phyloP scores from a whole-genome alignment of 2,888 invertebrate genomes.

The Neria commutata region DNA sequence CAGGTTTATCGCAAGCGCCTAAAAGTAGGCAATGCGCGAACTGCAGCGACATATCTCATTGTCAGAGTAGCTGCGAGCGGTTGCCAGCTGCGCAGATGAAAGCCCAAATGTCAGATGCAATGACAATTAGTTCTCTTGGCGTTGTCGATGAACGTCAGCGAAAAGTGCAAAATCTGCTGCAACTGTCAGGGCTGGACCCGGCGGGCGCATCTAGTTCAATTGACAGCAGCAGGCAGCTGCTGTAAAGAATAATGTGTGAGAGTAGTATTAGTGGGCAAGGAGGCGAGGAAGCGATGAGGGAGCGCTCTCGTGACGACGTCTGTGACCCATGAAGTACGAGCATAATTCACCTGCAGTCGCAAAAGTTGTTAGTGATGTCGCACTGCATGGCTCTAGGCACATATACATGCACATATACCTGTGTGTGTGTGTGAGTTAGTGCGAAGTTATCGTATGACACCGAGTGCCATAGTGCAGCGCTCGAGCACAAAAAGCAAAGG shows the following conservation, averaged over 20 bases:
- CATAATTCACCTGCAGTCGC: neutral
- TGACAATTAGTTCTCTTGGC: constrained; percentile 8
- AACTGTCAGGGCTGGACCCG: neutral
- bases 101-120: constrained; percentile 8
- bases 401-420: too few relatives aligned
- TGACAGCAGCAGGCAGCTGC: constrained; percentile 55
- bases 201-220: constrained; percentile 31
- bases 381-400: too few relatives aligned
- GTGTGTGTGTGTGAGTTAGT: neutral
- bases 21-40: constrained; percentile 36
- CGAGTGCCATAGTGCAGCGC: too few relatives aligned
- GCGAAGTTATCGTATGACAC: neutral
- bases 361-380: too few relatives aligned
- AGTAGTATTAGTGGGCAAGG: neutral
- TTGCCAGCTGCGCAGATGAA: neutral
- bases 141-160: constrained; percentile 5
- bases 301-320: constrained; percentile 7
- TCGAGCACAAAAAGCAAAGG: neutral
- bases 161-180: neutral
- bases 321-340: neutral
- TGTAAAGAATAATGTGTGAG: constrained; percentile 38
- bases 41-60: constrained; percentile 16
- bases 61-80: neutral
- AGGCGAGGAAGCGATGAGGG: neutral
- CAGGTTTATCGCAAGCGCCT: neutral